phyloP scores from a whole-genome alignment of 2,888 invertebrate species.

The Cephus sareptanus region DNA sequence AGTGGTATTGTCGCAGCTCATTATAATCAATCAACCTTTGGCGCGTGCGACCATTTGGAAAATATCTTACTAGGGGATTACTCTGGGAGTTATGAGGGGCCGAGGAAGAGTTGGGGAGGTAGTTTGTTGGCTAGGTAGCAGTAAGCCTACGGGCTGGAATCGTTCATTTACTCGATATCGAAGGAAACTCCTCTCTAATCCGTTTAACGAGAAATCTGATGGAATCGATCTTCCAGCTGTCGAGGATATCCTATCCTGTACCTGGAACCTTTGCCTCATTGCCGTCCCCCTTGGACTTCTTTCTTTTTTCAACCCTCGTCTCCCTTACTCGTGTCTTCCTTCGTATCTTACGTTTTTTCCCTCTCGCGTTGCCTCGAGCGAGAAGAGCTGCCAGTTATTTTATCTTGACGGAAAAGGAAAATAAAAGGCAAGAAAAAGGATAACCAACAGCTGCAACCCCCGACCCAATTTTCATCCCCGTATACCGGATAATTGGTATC shows the following conservation, averaged over 20 bases:
- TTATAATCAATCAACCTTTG: background rate
- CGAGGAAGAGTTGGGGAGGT: background rate
- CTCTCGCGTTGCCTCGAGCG: background rate
- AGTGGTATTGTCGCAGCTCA: background rate
- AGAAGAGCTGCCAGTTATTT: background rate
- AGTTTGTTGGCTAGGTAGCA: background rate
- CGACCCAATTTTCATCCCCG: background rate
- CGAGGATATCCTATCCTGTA: background rate
- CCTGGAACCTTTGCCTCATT: background rate
- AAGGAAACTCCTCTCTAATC: background rate
- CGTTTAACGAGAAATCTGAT: background rate
- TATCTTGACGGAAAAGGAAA: background rate
- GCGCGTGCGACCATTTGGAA: background rate
- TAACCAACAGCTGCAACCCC: background rate
- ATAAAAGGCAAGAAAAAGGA: background rate
- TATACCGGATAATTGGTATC: background rate
- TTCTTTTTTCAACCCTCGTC: background rate
- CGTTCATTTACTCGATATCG: background rate
- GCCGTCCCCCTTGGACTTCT: background rate
- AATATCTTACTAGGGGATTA: background rate
- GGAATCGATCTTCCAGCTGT: background rate
- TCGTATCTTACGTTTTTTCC: background rate
- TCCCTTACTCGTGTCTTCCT: background rate
- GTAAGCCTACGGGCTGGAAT: background rate
- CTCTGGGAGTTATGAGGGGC: background rate